Percentiles rank a stretch among this genome's conserved stretches.
phyloP scores from a whole-genome alignment of 2,888 invertebrate species.

The Sinodicranocentrus sp. region DNA sequence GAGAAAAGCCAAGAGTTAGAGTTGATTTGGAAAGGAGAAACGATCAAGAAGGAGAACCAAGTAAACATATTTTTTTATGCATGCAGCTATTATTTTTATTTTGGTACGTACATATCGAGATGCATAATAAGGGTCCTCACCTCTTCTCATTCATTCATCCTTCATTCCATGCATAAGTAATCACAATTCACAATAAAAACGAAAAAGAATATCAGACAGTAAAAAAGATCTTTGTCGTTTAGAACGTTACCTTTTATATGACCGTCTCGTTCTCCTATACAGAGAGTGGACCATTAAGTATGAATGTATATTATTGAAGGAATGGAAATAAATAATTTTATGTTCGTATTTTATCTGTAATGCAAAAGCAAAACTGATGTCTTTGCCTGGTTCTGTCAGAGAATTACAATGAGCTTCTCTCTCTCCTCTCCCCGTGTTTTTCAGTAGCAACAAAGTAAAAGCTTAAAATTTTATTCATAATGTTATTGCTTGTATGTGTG shows the following conservation, averaged over 20 bases:
- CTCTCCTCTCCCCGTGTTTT: neutral
- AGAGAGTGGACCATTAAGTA: conserved; percentile 10
- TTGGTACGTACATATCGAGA: neutral
- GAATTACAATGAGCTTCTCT: conserved; percentile 40
- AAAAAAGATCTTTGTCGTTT: neutral
- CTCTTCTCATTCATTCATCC: conserved; percentile 38
- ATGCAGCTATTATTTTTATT: neutral
- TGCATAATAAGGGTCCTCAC: conserved; percentile 52
- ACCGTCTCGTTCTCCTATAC: conserved; percentile 3
- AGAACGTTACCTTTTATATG: neutral
- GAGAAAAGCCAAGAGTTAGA: too few relatives aligned
- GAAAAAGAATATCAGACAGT: conserved; percentile 30
- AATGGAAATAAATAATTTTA: conserved; percentile 59
- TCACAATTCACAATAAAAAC: conserved; percentile 50
- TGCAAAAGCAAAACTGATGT: conserved; percentile 24
- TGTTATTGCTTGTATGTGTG: neutral
- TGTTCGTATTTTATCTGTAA: conserved; percentile 41
- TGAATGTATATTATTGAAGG: conserved; percentile 28
- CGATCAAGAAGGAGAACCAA: neutral
- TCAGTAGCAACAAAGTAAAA: conserved; percentile 28
- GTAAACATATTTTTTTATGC: neutral
- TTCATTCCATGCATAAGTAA: conserved; percentile 58
- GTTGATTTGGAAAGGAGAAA: neutral
- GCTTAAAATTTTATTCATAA: neutral
- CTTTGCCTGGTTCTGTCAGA: conserved; percentile 36